These are phyloP conservation scores for Otus sunia DNA, from an alignment of 2,113 vertebrate species.

Conservation along the genomic window DNA sequence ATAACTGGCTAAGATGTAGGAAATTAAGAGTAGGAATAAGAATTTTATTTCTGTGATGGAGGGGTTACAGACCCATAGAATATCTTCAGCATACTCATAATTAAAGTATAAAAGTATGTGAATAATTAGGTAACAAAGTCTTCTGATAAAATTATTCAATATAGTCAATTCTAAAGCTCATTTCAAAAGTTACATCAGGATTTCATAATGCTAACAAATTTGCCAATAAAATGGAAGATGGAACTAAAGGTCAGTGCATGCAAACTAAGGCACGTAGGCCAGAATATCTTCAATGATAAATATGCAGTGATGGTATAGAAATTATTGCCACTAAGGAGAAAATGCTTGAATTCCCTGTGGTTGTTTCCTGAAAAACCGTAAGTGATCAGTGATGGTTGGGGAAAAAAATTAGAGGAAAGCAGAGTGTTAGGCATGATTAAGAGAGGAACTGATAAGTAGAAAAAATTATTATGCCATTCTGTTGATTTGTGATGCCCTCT, in stretches of 20 bases:
- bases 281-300: neutral
- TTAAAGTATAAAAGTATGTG: neutral
- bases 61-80: neutral
- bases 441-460: neutral
- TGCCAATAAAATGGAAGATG: neutral
- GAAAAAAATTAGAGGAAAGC: neutral
- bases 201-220: neutral
- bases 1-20: neutral
- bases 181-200: neutral
- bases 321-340: neutral
- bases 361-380: neutral
- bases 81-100: neutral
- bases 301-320: neutral
- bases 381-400: neutral
- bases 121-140: neutral
- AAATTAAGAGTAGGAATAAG: neutral
- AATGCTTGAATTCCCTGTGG: neutral
- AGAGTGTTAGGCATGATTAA: neutral
- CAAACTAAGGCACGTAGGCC: neutral
- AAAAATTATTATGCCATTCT: neutral
- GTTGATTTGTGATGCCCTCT: neutral
- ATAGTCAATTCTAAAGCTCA: neutral
- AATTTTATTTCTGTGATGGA: neutral
- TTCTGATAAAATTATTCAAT: neutral
- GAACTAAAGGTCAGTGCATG: neutral